Evolutionary conservation across 2,888 invertebrate genomes (phyloP).

Genomic region (Euphydryas editha): DNA sequence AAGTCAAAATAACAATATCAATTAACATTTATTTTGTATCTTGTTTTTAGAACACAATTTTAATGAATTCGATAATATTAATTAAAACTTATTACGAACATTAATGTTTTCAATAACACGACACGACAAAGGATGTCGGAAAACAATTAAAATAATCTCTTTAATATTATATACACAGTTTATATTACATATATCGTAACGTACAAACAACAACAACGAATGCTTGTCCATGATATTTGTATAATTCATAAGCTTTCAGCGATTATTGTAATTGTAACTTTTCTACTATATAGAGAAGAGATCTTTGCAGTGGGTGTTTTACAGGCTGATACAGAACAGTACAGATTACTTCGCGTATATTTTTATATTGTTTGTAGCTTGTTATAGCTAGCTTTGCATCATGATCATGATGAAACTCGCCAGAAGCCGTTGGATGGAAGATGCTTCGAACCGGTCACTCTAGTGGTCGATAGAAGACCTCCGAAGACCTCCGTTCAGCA

Average conservation of each 20-base stretch:
- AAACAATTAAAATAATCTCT: conserved; percentile 39
- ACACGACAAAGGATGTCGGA: conserved; percentile 15
- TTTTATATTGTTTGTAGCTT: too few species aligned
- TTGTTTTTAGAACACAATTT: conserved; percentile 1
- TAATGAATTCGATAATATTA: neutral
- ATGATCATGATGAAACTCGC: too few species aligned
- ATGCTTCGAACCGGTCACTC: too few species aligned
- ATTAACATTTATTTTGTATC: neutral
- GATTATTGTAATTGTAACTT: neutral
- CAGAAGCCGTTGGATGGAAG: too few species aligned
- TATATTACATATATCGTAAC: conserved; percentile 25
- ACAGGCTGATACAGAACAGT: too few species aligned
- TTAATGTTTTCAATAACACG: conserved; percentile 23
- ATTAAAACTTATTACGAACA: conserved; percentile 14
- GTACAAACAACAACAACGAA: conserved; percentile 29
- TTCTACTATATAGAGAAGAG: too few species aligned
- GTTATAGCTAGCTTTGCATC: too few species aligned
- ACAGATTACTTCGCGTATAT: too few species aligned
- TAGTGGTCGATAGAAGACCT: too few species aligned
- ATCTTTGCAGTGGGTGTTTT: too few species aligned
- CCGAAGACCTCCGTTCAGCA: too few species aligned
- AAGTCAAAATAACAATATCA: too few species aligned
- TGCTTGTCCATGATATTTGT: conserved; percentile 21
- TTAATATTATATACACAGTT: conserved; percentile 24
- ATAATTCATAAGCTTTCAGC: conserved; percentile 14